Percentiles rank a stretch among this genome's conserved stretches.
phyloP scores from a whole-genome alignment of 2,797 vertebrate species.

The Paedocypris micromegethes region DNA sequence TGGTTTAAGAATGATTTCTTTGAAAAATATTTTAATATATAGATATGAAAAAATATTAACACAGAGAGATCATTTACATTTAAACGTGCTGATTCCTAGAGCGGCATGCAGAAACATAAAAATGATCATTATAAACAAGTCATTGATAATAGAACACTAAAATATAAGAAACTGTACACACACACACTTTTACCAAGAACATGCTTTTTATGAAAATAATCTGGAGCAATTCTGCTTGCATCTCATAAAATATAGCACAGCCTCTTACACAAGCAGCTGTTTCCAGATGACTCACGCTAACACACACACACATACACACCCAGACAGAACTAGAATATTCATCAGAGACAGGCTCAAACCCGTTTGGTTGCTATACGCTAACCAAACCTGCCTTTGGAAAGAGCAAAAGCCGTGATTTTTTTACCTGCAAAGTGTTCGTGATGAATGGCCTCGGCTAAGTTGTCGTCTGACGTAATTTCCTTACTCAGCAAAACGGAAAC shows the following conservation, averaged over 20 bases:
- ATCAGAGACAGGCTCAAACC: constrained; percentile 30
- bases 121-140: too few species aligned
- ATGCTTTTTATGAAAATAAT: too few species aligned
- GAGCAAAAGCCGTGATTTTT: constrained; percentile 5
- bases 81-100: too few species aligned
- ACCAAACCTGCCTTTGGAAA: constrained; percentile 22
- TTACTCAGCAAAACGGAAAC: constrained; percentile 69
- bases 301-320: constrained; percentile 1
- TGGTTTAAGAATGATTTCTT: background rate
- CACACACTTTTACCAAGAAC: background rate
- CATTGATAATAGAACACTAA: too few species aligned
- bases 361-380: constrained; percentile 23
- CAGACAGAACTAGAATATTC: constrained; percentile 17
- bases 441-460: constrained; percentile 74
- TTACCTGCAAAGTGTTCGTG: constrained; percentile 84
- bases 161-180: too few species aligned
- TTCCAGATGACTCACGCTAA: constrained; percentile 5
- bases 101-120: too few species aligned
- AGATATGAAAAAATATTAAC: background rate
- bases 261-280: background rate
- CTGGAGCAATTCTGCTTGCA: too few species aligned
- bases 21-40: background rate
- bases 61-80: too few species aligned
- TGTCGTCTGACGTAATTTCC: constrained; percentile 77
- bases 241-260: too few species aligned